Conservation (phyloP, 1,140 invertebrate species). For the Drosophila repletoides region DNA sequence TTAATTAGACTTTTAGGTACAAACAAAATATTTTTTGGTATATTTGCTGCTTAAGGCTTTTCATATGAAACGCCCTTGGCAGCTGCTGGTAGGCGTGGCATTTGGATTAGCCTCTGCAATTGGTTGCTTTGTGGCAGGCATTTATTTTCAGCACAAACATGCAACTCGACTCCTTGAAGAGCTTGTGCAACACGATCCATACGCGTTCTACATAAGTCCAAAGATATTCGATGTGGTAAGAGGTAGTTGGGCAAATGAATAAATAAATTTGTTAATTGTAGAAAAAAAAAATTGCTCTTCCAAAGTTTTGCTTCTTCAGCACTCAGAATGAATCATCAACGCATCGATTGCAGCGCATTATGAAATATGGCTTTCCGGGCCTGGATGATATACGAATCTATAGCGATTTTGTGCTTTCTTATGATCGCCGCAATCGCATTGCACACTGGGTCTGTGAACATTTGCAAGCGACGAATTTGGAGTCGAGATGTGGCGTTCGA, state of each 20-base stretch:
- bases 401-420: constrained; percentile 96
- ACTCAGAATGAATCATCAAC: neutral
- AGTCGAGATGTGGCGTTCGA: constrained; percentile 84
- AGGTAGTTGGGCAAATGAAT: too few relatives aligned
- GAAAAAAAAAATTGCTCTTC: neutral
- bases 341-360: constrained; percentile 88
- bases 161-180: constrained; percentile 33
- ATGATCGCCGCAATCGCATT: constrained; percentile 93
- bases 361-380: constrained; percentile 96
- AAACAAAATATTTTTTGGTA: neutral
- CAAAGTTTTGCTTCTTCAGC: constrained; percentile 49
- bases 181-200: constrained; percentile 59
- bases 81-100: constrained; percentile 31
- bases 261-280: neutral
- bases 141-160: constrained; percentile 59
- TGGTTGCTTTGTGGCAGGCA: constrained; percentile 48
- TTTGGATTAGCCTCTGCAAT: constrained; percentile 24
- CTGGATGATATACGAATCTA: constrained; percentile 93
- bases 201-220: constrained; percentile 62
- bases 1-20: too few relatives aligned
- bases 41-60: too few relatives aligned
- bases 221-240: constrained; percentile 59
- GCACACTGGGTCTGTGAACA: constrained; percentile 99
- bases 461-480: constrained; percentile 85
- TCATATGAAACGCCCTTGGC: constrained; percentile 41